These are phyloP conservation scores for Avahi laniger DNA, from an alignment of 2,797 vertebrate genomes.

Conservation along the genomic window DNA sequence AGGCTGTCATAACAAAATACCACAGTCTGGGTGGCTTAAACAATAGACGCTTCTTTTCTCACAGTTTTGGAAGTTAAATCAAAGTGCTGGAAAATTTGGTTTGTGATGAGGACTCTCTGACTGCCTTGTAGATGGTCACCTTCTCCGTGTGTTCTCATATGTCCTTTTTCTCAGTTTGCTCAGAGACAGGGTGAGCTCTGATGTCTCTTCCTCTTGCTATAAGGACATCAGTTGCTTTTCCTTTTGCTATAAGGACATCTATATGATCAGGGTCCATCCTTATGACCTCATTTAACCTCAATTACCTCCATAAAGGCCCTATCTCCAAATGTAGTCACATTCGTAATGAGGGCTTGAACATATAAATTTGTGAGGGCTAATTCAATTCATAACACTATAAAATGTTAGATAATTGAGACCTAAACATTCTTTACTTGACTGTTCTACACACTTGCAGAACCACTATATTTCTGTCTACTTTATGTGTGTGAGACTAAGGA, in stretches of 20 bases:
- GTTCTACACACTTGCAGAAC: background rate
- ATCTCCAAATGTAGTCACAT: background rate
- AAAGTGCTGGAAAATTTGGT: background rate
- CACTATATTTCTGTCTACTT: background rate
- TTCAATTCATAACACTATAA: background rate
- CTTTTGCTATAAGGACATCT: background rate
- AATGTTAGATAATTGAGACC: background rate
- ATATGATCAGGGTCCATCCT: background rate
- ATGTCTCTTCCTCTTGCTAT: background rate
- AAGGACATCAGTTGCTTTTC: background rate
- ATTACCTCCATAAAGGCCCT: background rate
- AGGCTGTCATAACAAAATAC: background rate
- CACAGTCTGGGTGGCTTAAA: background rate
- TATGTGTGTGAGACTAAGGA: background rate
- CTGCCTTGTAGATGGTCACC: background rate
- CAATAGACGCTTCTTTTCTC: background rate
- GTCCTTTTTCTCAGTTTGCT: background rate
- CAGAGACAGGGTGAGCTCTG: background rate
- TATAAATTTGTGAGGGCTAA: background rate
- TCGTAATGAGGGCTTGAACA: background rate
- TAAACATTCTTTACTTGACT: background rate
- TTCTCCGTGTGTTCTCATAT: background rate
- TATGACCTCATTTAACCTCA: background rate
- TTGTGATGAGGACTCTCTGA: background rate
- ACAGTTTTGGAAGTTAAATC: background rate